Evolutionary conservation across 2,888 invertebrate genomes (phyloP).

Genomic region (Caenorhabditis plicata): DNA sequence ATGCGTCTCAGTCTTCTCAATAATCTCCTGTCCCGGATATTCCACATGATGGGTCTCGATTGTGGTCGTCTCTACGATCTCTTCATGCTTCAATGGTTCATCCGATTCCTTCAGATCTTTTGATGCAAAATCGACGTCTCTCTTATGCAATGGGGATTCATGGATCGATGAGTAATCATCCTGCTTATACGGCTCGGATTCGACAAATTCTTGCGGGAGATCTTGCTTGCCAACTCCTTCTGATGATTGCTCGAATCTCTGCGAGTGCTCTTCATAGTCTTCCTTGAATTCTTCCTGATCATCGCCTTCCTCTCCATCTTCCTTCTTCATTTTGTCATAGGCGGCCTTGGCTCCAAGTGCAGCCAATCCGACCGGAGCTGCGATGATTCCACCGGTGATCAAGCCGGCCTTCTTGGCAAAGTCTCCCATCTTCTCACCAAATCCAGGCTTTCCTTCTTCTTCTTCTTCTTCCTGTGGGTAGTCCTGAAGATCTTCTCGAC

Average conservation of each 20-base stretch:
- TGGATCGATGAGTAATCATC: no score
- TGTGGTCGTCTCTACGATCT: not conserved
- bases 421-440: constrained; percentile 32
- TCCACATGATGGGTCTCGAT: no score
- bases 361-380: constrained; percentile 47
- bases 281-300: not conserved
- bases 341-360: constrained; percentile 48
- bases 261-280: not conserved
- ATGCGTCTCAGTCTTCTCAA: no score
- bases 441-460: constrained; percentile 26
- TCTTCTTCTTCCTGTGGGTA: constrained; percentile 5
- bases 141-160: no score
- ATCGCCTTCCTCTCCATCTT: constrained; percentile 23
- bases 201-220: no score
- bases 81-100: no score
- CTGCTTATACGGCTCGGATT: no score
- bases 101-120: no score
- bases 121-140: no score
- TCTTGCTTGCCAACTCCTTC: no score
- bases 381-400: constrained; percentile 48
- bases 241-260: no score
- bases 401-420: constrained; percentile 47
- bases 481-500: not conserved
- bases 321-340: constrained; percentile 40
- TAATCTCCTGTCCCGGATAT: no score